Conservation (phyloP, 2,888 invertebrate species). For the Steinernema hermaphroditum region DNA sequence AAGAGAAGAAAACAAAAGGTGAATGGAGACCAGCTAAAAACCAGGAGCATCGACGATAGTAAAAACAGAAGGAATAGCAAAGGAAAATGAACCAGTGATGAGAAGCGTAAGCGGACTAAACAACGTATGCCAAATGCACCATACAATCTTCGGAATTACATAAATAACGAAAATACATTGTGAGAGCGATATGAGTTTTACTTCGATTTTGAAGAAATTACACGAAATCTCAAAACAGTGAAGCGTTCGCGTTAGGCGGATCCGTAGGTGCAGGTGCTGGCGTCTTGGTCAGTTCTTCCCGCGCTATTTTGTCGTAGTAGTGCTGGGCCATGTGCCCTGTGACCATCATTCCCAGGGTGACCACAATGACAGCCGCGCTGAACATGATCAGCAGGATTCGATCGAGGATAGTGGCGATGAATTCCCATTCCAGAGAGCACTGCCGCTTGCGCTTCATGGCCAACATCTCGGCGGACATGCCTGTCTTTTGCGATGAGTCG, state of each 20-base stretch:
- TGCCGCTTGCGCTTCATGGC: conserved; percentile 49
- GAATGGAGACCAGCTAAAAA: not conserved
- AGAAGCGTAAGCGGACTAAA: not conserved
- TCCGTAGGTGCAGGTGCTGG: not conserved
- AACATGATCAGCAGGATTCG: conserved; percentile 61
- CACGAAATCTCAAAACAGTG: too few species aligned
- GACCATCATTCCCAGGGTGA: conserved; percentile 60
- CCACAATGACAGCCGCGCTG: conserved; percentile 50
- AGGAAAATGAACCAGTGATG: not conserved
- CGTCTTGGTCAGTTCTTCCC: not conserved
- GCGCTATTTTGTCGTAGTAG: conserved; percentile 45
- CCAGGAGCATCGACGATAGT: not conserved
- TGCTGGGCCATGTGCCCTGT: conserved; percentile 59
- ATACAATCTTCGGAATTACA: not conserved
- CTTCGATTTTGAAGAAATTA: too few species aligned
- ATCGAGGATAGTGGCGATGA: conserved; percentile 64
- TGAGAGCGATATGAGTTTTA: not conserved
- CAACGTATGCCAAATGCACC: not conserved
- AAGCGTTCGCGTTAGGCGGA: not conserved
- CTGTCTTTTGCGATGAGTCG: not conserved
- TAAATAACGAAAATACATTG: conserved; percentile 8
- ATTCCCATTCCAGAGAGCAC: conserved; percentile 64
- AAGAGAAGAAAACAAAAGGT: not conserved
- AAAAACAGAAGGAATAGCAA: not conserved
- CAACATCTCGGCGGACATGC: conserved; percentile 36